Evolutionary conservation across 1,140 invertebrate genomes (phyloP).

Genomic region (Manduca sexta): DNA sequence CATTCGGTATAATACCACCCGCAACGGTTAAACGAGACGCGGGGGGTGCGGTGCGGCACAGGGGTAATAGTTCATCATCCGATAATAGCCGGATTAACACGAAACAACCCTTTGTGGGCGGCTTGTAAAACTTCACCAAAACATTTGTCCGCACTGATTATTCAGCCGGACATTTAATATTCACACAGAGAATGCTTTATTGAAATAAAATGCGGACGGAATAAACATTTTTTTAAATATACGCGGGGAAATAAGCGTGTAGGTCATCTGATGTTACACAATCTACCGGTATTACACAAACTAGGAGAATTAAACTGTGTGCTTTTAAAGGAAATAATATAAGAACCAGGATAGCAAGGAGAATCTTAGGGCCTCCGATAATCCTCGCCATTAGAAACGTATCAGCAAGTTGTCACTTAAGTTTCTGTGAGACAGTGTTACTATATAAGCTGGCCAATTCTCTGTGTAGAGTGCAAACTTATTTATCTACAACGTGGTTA

Average conservation of each 20-base stretch:
- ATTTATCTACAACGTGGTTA: too few species aligned
- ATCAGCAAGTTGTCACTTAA: too few species aligned
- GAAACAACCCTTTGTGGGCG: constrained; percentile 62
- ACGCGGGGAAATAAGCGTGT: neutral
- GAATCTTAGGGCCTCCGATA: too few species aligned
- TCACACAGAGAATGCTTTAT: constrained; percentile 32
- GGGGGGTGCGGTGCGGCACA: constrained; percentile 15
- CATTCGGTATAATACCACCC: constrained; percentile 55
- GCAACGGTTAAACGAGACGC: constrained; percentile 19
- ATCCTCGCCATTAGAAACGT: too few species aligned
- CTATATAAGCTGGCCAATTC: too few species aligned
- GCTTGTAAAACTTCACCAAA: constrained; percentile 58
- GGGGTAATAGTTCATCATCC: constrained; percentile 43
- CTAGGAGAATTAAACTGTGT: too few species aligned
- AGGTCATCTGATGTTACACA: neutral
- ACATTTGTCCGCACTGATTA: constrained; percentile 46
- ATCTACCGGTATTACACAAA: too few species aligned
- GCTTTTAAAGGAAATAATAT: too few species aligned
- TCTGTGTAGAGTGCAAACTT: too few species aligned
- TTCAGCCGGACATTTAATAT: constrained; percentile 47
- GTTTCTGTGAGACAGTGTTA: too few species aligned
- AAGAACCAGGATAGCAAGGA: too few species aligned
- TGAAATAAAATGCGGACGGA: neutral
- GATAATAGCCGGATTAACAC: constrained; percentile 61
- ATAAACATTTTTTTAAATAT: too few species aligned